Base-by-base conservation (phyloP, 2,113 vertebrate species). In the Mohoua ochrocephala region DNA sequence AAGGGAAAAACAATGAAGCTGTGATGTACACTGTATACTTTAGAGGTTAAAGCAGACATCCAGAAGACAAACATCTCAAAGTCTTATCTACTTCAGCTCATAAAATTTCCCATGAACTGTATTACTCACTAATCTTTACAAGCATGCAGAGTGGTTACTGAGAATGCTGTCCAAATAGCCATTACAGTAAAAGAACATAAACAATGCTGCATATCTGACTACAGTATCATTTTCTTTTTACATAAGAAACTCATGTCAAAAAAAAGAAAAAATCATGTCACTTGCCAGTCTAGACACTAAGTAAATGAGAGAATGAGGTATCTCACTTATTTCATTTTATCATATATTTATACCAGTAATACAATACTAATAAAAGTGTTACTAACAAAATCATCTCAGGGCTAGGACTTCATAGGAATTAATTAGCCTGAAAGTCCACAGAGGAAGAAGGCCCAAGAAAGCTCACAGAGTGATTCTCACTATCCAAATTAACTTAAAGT, bases 71-170 rank as follows among this genome's bases (percentile, higher is more conserved):
- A 96, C 79, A 96, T 96, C 81, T 84, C 92, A 76, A 79, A 77
- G 64, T 95, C 84, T 95, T 97, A 97, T 93, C 96, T 96, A 83
- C 79, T 96, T 92, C 47, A 95, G 84, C 84, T 84, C 90, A 90
- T 93, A 97, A 94, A 93, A 95, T 91, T 97, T 97, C 96, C 94
- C 96, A 97, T 93, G 95, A 94, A 97, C 95, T 95, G 78, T 89
- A 93, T 96, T 95, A 95, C 87, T 95, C 82, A 91, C 68, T 95
- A 97, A 96, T 96, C 96, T 94, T 84, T 87, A 95, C 88, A 95
- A 93, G 92, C 84, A 96, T 37, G 77, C 79, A 84, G 89, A 96
- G 78, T 79, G 68, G 82, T 94, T 92, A 95, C 95, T 74, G 60
- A 96, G 88, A 96, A 95, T 84, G 77, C 84, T 3, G 73, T 92